Conservation (phyloP, 1,140 invertebrate species). For the Leptoteleia sp. region DNA sequence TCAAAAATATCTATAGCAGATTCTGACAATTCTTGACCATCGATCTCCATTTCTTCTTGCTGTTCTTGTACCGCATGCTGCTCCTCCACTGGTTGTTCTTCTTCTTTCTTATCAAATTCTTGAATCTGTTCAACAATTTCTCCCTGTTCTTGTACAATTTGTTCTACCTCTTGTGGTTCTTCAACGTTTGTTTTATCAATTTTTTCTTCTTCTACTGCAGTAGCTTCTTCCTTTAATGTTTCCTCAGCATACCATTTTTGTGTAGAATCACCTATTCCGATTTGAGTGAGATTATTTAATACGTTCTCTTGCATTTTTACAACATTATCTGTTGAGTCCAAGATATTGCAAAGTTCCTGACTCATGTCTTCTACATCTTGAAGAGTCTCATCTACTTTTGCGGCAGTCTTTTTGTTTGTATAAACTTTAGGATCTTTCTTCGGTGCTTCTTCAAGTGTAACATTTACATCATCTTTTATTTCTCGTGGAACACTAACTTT, state of each 20-base stretch:
- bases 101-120: too few species aligned
- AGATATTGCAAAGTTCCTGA: slow-evolving; percentile 75
- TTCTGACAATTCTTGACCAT: slow-evolving; percentile 67
- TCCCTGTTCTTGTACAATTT: slow-evolving; percentile 21
- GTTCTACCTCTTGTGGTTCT: slow-evolving; percentile 13
- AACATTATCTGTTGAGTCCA: slow-evolving; percentile 76
- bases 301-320: slow-evolving; percentile 79
- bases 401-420: slow-evolving; percentile 73
- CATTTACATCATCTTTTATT: not conserved
- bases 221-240: slow-evolving; percentile 17
- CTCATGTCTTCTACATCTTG: slow-evolving; percentile 78
- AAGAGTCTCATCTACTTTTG: slow-evolving; percentile 70
- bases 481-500: not conserved
- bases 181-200: not conserved
- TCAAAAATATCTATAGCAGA: slow-evolving; percentile 75
- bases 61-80: slow-evolving; percentile 46
- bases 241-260: slow-evolving; percentile 63
- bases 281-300: slow-evolving; percentile 74
- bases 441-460: slow-evolving; percentile 23
- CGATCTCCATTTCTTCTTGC: slow-evolving; percentile 39
- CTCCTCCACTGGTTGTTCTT: slow-evolving; percentile 25
- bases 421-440: slow-evolving; percentile 73
- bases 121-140: slow-evolving; percentile 40
- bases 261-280: slow-evolving; percentile 64
- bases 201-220: not conserved